Base-by-base conservation (phyloP, 2,797 vertebrate species). In the Somateria mollissima region DNA sequence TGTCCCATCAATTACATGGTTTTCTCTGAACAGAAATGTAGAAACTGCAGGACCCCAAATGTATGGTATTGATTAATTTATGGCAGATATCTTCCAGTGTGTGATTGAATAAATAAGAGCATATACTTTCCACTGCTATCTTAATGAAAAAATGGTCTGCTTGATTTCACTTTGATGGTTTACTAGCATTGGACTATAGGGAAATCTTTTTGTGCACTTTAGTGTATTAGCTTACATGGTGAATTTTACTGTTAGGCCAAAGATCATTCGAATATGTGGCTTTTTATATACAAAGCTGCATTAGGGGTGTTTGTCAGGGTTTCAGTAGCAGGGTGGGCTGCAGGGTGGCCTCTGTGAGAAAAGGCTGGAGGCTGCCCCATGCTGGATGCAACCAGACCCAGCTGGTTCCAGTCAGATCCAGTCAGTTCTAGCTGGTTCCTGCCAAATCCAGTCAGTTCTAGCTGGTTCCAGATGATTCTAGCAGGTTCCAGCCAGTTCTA, bases 311-410 rank as follows among this genome's bases (percentile, higher is more conserved):
- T 22, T 66, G 30, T 10, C 39, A 17, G 22, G 56, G 73, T 2
- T 2, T 15, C 3, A 7, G 21, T 13, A 49, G 51, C 2, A 11
- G 19, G 5, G 11, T 6, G 3, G 28, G 16, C 6, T 13, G 17
- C 19, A 8, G 15, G 28, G 39, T 0, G 1, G 24, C 16, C 16
- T 39, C 49, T 25, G 32, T 27, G 43, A 86, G 37, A 24, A 22
- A 37, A 18, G 14, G 34, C 28, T 1, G 1, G 51, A 19, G 58
- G 8, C 60, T 30, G 60, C 45, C 45, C 3, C 0, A 11, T 28
- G 10, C n/a, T 10, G 2, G 43, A 30, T 5, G 7, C 24, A 49
- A 28, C 14, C 1, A 3, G 32, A 60, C 45, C 25, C 51, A 65
- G 61, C 34, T 6, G 27, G 27, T 28, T 53, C 51, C 27, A 28